A percentile compares a stretch with the other conserved stretches of the same genome.
Evolutionary conservation across 2,888 invertebrate species (phyloP).

Genomic region (Oscheius sp.): DNA sequence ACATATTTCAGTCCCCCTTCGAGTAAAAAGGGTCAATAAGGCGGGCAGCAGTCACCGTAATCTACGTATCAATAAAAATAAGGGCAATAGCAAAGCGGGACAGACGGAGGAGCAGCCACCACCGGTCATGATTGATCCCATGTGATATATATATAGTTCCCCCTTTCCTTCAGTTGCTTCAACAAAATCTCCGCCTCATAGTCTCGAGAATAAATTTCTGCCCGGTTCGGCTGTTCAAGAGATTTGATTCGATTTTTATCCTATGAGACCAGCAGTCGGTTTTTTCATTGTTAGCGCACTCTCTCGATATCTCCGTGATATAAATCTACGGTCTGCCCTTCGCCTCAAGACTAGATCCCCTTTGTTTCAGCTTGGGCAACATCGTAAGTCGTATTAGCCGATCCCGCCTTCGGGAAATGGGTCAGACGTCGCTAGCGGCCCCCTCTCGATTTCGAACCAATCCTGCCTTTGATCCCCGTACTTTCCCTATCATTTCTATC

Average conservation of each 20-base stretch:
- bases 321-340: background rate
- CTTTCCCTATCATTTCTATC: slow-evolving; percentile 11
- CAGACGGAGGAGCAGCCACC: slow-evolving; percentile 27
- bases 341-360: background rate
- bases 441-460: slow-evolving; percentile 10
- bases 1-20: slow-evolving; percentile 40
- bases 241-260: no score
- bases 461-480: background rate
- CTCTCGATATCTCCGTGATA: background rate
- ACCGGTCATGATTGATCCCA: background rate
- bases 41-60: slow-evolving; percentile 55
- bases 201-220: no score
- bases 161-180: no score
- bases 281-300: background rate
- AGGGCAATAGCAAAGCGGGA: slow-evolving; percentile 55
- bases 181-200: no score
- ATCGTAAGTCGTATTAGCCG: background rate
- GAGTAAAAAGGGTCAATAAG: slow-evolving; percentile 54
- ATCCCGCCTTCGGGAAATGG: slow-evolving; percentile 1
- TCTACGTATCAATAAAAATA: slow-evolving; percentile 50
- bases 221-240: no score
- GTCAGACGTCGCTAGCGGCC: slow-evolving; percentile 15
- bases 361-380: slow-evolving; percentile 25
- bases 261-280: background rate
- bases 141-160: background rate